Evolutionary conservation across 2,888 invertebrate species (phyloP), one percentile per base, ranked within the genome.

Genomic region (Marasmarcha lunaedactyla): DNA sequence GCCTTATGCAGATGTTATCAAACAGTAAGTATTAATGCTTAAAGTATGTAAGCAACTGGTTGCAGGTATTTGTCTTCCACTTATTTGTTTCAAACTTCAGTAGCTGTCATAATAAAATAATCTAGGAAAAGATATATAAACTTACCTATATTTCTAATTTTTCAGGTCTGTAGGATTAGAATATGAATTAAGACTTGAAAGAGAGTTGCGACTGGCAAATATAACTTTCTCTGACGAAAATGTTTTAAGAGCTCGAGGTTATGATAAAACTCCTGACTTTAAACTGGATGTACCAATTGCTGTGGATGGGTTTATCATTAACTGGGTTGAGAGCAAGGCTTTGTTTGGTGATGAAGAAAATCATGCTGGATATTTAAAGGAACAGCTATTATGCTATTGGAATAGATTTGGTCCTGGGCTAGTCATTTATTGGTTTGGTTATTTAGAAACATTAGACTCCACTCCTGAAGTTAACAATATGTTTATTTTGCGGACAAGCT

Each of bases 281-380:
- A 95, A 95, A 72, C 81, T 97, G 38, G 93, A 94, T 63, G 87
- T 96, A 14, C 97, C 97, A 0, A 90, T 96, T 46, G 91, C 93
- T 20, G 87, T 94, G 14, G 90, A 94, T 66, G 94, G 93, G 1
- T 88, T 89, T 55, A 88, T 97, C 15, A 87, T 97, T 0, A 94
- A 96, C 66, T 97, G 97, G 97, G 94, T 97, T 44, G 97, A 97
- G 72, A 96, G 97, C 54, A 97, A 97, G 78, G 97, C 97, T 0
- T 86, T 93, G n/a, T 97, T 97, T 85, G 97, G 94, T 2, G 94
- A 94, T 73, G 86, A 88, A 47, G 89, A 90, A 52, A 88, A 90
- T 40, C 97, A 97, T 70, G 86, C 88, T 35, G 89, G 86, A 9
- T 94, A 96, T 68, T 84, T 93, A 39, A 90, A 90, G 54, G 92